Percentiles rank a stretch among this genome's conserved stretches.
phyloP scores from a whole-genome alignment of 2,888 invertebrate species.

The Anoncus sp. region DNA sequence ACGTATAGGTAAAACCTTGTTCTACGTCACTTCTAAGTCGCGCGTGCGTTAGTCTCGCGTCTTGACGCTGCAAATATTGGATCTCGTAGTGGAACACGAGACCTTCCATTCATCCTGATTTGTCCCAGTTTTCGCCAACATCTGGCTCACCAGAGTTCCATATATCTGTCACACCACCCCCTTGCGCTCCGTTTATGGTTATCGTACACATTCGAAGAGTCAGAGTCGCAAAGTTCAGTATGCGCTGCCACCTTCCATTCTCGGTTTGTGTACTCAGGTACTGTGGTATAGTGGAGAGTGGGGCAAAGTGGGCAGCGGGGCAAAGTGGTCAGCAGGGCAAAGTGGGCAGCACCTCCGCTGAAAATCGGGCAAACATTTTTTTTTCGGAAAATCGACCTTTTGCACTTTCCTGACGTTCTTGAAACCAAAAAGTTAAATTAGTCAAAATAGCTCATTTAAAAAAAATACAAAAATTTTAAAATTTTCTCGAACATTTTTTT shows the following conservation, averaged over 20 bases:
- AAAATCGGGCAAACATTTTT: too few species aligned
- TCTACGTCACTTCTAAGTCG: constrained; percentile 9
- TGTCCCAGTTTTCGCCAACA: constrained; percentile 58
- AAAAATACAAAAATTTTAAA: too few species aligned
- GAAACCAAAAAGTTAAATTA: too few species aligned
- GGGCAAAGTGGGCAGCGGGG: too few species aligned
- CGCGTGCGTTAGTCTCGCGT: constrained; percentile 31
- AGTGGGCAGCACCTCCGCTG: too few species aligned
- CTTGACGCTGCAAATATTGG: constrained; percentile 55
- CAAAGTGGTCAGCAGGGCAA: too few species aligned
- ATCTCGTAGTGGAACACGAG: constrained; percentile 32
- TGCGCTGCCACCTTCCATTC: constrained; percentile 55
- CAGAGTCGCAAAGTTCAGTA: constrained; percentile 55
- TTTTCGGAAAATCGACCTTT: too few species aligned
- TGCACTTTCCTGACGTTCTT: too few species aligned
- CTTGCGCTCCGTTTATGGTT: constrained; percentile 30
- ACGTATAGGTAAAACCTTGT: constrained; percentile 11
- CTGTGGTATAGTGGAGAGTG: background rate
- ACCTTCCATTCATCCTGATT: constrained; percentile 59
- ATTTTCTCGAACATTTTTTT: too few species aligned
- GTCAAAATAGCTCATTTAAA: too few species aligned
- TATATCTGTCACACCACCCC: background rate
- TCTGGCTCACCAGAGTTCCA: constrained; percentile 45
- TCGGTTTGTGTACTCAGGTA: constrained; percentile 50
- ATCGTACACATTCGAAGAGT: constrained; percentile 51